These are phyloP conservation scores for Conus betulinus DNA, from an alignment of 1,140 invertebrate genomes.

Conservation along the genomic window DNA sequence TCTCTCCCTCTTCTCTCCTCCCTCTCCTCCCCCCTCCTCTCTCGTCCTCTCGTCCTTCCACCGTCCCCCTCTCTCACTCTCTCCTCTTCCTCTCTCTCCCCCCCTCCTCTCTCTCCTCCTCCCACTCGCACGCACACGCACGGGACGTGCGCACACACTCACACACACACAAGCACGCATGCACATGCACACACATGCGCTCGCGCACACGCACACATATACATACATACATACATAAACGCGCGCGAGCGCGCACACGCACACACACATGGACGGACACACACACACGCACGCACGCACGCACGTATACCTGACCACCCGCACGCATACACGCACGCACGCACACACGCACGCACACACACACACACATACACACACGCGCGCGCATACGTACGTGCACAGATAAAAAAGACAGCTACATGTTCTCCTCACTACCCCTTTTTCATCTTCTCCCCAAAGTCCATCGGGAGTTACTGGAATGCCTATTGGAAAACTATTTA, in stretches of 20 bases:
- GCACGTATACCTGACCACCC: not conserved
- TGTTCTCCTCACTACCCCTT: not conserved
- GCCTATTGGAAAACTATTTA: no score
- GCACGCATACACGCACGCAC: not conserved
- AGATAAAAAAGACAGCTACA: not conserved
- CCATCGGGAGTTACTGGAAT: no score
- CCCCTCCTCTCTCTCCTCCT: not conserved
- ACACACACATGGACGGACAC: not conserved
- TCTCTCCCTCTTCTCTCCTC: not conserved
- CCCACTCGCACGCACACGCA: not conserved
- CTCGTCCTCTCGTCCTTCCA: not conserved
- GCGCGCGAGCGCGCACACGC: not conserved
- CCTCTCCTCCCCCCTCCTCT: no score
- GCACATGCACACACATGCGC: not conserved
- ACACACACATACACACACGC: not conserved
- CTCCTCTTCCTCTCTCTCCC: not conserved
- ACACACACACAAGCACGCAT: slow-evolving; percentile 13
- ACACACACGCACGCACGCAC: not conserved
- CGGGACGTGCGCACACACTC: not conserved
- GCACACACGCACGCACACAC: not conserved
- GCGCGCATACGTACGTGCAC: not conserved
- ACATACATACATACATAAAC: no score
- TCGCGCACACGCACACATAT: no score
- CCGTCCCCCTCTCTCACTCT: slow-evolving; percentile 18
- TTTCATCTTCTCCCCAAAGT: not conserved